Base-by-base conservation (phyloP, 2,888 invertebrate species). In the Rhingia campestris region DNA sequence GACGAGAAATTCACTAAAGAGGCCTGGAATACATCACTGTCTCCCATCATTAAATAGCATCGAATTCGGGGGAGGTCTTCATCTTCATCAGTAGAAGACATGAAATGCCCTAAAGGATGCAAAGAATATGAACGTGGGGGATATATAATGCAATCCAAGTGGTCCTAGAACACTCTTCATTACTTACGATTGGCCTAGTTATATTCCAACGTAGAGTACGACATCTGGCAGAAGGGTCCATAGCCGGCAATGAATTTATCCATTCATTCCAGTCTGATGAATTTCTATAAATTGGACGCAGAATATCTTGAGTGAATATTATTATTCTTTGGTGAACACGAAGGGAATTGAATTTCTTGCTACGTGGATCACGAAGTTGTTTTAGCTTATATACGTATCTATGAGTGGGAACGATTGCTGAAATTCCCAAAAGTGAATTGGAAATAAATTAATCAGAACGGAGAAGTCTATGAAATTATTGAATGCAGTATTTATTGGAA, bases 241-340 rank as follows among this genome's bases (percentile, higher is more conserved):
- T 33, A 35, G 37, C 33, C 12, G 33, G 53, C 6, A 53, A 9
- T 66, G 43, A 54, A 54, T 66, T 66, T 54, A 66, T 66, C 66
- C 66, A 53, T 66, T 54, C 66, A 33, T 66, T 66, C 66, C 66
- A 66, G 66, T 54, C 66, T 32, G 43, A 66, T 66, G 66, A 54
- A 54, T 43, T 66, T 43, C 41, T 35, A 35, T 54, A 66, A 56
- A 69, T 69, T 69, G 45, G 47, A 56, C 47, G 45, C 22, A 45
- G 12, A 49, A 58, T 70, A 30, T 58, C 58, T 49, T 30, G 39
- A 49, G 47, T 58, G 56, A 47, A 58, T 58, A 69, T 22, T 56
- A 56, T 58, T 69, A 66, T 54, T 22, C 33, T 43, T 66, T 53
- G 51, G 41, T 66, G 66, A 41, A 10, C 43, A 22, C 41, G 32